These are phyloP conservation scores for Cephus spinipes DNA, from an alignment of 2,888 invertebrate genomes.

Conservation along the genomic window DNA sequence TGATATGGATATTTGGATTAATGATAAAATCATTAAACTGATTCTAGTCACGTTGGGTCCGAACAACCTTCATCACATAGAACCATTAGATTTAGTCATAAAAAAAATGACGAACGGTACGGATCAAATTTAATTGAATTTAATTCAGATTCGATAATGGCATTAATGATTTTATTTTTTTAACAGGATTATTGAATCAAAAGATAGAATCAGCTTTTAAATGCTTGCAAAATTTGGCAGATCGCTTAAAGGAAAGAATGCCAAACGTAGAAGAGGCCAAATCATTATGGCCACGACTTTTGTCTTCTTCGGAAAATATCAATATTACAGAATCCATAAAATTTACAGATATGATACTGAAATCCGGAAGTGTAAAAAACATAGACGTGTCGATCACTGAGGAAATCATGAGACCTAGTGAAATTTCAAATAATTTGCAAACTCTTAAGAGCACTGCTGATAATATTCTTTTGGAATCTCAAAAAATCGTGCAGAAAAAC, in stretches of 20 bases:
- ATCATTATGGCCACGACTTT: constrained; percentile 37
- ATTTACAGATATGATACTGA: constrained; percentile 35
- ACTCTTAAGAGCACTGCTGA: constrained; percentile 14
- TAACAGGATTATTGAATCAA: not conserved
- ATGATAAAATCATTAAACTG: constrained; percentile 32
- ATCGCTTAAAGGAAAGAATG: constrained; percentile 36
- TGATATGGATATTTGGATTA: constrained; percentile 37
- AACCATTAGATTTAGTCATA: constrained; percentile 37
- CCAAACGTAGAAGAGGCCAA: constrained; percentile 34
- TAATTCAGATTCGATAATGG: not conserved
- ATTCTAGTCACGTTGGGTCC: constrained; percentile 34
- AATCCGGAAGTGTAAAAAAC: constrained; percentile 26
- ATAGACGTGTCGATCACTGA: constrained; percentile 21
- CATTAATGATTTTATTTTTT: not conserved
- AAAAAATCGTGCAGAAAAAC: constrained; percentile 5
- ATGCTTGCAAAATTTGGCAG: constrained; percentile 43
- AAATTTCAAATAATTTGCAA: constrained; percentile 12
- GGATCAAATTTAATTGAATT: not conserved
- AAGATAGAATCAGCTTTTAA: not conserved
- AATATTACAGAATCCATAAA: constrained; percentile 26
- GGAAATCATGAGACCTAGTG: constrained; percentile 16
- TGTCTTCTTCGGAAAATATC: constrained; percentile 29
- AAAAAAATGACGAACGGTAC: constrained; percentile 9
- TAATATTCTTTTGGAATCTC: constrained; percentile 10
- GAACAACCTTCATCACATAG: constrained; percentile 27